Conservation (phyloP, 2,113 vertebrate genomes). For the Vulpes lagopus region DNA sequence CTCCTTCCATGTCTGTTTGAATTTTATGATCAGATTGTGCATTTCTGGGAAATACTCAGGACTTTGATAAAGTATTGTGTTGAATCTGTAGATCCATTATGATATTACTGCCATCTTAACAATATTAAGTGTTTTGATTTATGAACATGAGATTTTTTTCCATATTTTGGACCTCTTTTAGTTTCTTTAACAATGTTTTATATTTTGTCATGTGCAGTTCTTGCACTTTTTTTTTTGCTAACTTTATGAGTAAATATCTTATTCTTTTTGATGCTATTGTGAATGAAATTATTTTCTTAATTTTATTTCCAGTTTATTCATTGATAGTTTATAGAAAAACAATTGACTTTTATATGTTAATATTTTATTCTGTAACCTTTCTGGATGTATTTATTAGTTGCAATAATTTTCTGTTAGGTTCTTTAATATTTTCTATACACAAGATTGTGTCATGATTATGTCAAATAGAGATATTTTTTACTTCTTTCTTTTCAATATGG, state of each 20-base stretch:
- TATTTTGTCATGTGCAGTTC: background rate
- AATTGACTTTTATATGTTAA: background rate
- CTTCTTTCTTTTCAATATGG: background rate
- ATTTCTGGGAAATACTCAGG: background rate
- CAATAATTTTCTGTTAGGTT: background rate
- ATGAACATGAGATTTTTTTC: background rate
- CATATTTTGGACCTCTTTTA: background rate
- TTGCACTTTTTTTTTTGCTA: background rate
- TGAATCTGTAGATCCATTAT: background rate
- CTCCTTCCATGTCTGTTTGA: background rate
- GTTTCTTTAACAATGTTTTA: background rate
- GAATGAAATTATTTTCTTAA: background rate
- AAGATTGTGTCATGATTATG: background rate
- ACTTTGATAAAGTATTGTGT: background rate
- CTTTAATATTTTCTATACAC: background rate
- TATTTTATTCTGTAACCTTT: background rate
- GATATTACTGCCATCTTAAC: background rate
- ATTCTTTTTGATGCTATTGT: background rate
- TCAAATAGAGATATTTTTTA: background rate
- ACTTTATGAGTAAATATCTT: conserved; percentile 1
- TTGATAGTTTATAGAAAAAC: background rate
- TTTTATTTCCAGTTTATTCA: background rate
- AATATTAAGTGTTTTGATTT: background rate
- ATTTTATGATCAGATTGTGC: background rate
- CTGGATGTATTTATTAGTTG: background rate